Evolutionary conservation across 2,888 invertebrate species (phyloP).

Genomic region (Drosophila percnosoma): DNA sequence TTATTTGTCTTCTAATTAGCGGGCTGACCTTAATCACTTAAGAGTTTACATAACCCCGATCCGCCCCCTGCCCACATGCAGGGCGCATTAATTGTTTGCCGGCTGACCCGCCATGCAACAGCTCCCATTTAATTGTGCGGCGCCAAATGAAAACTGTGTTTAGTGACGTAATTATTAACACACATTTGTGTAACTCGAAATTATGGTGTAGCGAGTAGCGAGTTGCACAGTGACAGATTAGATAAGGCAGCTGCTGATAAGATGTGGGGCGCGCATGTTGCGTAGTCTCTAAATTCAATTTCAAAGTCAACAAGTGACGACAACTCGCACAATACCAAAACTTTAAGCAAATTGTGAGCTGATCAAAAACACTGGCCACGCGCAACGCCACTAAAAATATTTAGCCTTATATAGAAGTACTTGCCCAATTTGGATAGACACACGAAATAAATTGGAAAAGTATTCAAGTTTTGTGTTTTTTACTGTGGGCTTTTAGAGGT

Average conservation of each 20-base stretch:
- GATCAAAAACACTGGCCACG: slow-evolving; percentile 60
- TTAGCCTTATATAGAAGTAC: slow-evolving; percentile 59
- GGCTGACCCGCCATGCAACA: slow-evolving; percentile 29
- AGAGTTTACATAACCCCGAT: slow-evolving; percentile 66
- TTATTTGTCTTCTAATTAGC: slow-evolving; percentile 70
- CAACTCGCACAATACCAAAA: slow-evolving; percentile 56
- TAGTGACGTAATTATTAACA: slow-evolving; percentile 62
- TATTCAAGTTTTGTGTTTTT: slow-evolving; percentile 49
- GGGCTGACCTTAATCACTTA: slow-evolving; percentile 76
- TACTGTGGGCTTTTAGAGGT: slow-evolving; percentile 42
- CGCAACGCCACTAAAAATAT: slow-evolving; percentile 50
- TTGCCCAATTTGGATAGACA: slow-evolving; percentile 52
- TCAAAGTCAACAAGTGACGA: slow-evolving; percentile 60
- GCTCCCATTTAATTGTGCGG: slow-evolving; percentile 25
- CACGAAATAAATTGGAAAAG: slow-evolving; percentile 56
- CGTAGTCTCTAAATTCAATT: slow-evolving; percentile 31
- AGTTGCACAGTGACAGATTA: slow-evolving; percentile 30
- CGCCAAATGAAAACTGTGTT: slow-evolving; percentile 33
- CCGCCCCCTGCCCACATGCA: slow-evolving; percentile 30
- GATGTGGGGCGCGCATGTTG: slow-evolving; percentile 30
- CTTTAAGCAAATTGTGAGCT: slow-evolving; percentile 55
- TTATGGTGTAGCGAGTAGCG: slow-evolving; percentile 17
- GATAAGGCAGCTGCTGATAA: slow-evolving; percentile 50
- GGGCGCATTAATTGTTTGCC: slow-evolving; percentile 47
- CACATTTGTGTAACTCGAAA: slow-evolving; percentile 32